Evolutionary conservation across 2,797 vertebrate species (phyloP).

Genomic region (Tarsius wallacei): DNA sequence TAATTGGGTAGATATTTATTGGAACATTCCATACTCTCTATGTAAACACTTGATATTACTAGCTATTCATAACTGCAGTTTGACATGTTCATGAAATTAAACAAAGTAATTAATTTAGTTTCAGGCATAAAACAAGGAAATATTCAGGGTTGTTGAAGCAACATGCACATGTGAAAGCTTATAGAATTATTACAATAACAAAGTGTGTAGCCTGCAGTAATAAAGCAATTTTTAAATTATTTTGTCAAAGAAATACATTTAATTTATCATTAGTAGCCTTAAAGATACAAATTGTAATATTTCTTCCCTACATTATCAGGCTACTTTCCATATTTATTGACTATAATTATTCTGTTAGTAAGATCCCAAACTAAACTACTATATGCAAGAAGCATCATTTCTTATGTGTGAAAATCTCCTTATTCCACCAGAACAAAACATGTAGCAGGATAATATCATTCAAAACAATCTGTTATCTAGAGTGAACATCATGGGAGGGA

Average conservation of each 20-base stretch:
- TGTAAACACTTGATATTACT: conserved; percentile 93
- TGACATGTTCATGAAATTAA: conserved; percentile 94
- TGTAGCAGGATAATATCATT: neutral
- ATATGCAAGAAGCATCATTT: conserved; percentile 73
- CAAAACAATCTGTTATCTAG: neutral
- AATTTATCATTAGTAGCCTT: conserved; percentile 90
- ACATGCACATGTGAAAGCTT: conserved; percentile 80
- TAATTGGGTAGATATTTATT: conserved; percentile 82
- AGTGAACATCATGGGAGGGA: neutral
- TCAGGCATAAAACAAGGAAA: conserved; percentile 86
- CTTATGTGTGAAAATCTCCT: conserved; percentile 71
- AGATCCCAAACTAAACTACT: conserved; percentile 75
- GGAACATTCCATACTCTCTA: conserved; percentile 87
- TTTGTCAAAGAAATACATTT: conserved; percentile 90
- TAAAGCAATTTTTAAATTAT: conserved; percentile 90
- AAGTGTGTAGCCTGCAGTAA: conserved; percentile 87
- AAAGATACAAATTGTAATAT: conserved; percentile 91
- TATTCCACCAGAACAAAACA: neutral
- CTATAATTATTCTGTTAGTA: conserved; percentile 88
- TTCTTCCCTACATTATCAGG: conserved; percentile 82
- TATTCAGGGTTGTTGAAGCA: conserved; percentile 74
- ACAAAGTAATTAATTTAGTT: conserved; percentile 95
- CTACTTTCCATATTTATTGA: conserved; percentile 89
- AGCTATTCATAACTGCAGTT: conserved; percentile 94
- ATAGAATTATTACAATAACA: conserved; percentile 84